phyloP scores from a whole-genome alignment of 2,888 invertebrate genomes.

The Cosmia pyralina region DNA sequence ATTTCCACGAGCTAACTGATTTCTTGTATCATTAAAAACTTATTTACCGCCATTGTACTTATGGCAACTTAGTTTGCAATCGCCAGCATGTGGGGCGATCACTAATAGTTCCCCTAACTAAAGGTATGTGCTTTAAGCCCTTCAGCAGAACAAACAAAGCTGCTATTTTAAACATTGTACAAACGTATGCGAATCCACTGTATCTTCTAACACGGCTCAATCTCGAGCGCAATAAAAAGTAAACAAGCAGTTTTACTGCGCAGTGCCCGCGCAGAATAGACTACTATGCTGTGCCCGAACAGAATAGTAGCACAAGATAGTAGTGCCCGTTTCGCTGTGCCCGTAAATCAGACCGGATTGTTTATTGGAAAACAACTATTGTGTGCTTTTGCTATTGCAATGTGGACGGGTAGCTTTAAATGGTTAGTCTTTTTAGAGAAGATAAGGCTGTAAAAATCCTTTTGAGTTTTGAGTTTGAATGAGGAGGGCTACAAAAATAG shows the following conservation, averaged over 20 bases:
- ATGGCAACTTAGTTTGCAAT: neutral
- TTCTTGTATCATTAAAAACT: neutral
- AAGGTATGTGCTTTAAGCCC: neutral
- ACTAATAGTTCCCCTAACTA: neutral
- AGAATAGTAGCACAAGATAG: neutral
- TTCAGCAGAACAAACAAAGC: neutral
- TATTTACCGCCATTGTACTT: neutral
- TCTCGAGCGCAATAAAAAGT: conserved; percentile 38
- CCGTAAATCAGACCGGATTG: conserved; percentile 41
- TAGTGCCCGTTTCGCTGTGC: neutral
- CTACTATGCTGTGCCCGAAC: conserved; percentile 3
- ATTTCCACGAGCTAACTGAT: neutral
- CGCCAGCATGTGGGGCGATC: neutral
- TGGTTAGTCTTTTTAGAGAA: neutral
- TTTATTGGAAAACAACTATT: conserved; percentile 49
- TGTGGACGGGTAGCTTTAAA: neutral
- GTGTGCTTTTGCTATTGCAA: conserved; percentile 1
- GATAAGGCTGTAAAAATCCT: neutral
- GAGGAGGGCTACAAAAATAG: neutral
- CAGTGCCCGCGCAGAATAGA: neutral
- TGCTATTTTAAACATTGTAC: neutral
- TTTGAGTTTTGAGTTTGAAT: neutral
- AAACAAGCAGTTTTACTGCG: conserved; percentile 38
- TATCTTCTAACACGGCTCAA: conserved; percentile 31
- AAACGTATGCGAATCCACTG: neutral